phyloP scores from a whole-genome alignment of 2,113 vertebrate genomes.

The Gasterosteus nipponicus region DNA sequence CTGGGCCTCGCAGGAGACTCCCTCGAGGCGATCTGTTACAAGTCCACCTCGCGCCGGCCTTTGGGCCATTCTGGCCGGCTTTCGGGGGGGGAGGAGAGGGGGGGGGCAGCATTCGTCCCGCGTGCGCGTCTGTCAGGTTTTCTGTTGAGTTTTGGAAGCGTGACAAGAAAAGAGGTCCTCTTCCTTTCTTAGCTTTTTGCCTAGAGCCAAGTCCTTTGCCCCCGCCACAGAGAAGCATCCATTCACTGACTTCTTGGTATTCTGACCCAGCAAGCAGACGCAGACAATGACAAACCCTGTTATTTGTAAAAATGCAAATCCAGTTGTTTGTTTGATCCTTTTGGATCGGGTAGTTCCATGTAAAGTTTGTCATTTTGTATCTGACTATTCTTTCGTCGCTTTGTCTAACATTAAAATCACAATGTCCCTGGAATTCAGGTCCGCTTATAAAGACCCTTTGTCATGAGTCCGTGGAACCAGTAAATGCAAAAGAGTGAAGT shows the following conservation, averaged over 20 bases:
- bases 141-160: conserved; percentile 80
- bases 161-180: conserved; percentile 82
- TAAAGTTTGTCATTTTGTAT: conserved; percentile 59
- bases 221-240: conserved; percentile 33
- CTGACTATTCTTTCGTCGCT: conserved; percentile 49
- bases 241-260: conserved; percentile 67
- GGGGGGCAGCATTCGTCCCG: conserved; percentile 81
- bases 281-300: conserved; percentile 72
- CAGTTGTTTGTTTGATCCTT: conserved; percentile 58
- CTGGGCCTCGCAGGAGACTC: conserved; percentile 81
- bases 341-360: conserved; percentile 64
- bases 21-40: conserved; percentile 86
- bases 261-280: conserved; percentile 77
- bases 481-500: conserved; percentile 53
- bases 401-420: conserved; percentile 64
- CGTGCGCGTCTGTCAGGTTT: conserved; percentile 84
- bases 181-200: conserved; percentile 82
- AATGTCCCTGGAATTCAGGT: conserved; percentile 64
- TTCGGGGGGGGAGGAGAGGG: conserved; percentile 36
- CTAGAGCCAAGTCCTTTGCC: conserved; percentile 74
- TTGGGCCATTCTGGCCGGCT: conserved; percentile 80
- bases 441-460: conserved; percentile 50
- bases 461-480: conserved; percentile 62
- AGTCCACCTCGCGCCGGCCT: conserved; percentile 77
- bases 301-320: conserved; percentile 59